phyloP scores from a whole-genome alignment of 2,888 invertebrate species.

The Ormyrus pomaceus region DNA sequence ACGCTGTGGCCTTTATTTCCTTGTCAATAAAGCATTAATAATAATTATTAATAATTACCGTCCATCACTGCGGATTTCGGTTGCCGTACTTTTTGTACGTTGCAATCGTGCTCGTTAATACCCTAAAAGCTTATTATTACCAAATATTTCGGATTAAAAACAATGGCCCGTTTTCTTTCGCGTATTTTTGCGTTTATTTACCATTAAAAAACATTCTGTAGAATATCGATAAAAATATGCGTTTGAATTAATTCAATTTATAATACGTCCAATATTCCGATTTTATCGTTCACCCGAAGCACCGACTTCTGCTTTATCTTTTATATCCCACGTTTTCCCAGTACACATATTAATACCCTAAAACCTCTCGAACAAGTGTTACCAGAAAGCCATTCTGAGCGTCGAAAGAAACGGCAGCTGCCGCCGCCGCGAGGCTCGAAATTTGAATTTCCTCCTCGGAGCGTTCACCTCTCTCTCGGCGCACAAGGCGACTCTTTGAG shows the following conservation, averaged over 20 bases:
- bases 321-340: no score
- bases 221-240: no score
- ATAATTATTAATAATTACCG: constrained; percentile 23
- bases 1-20: neutral
- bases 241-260: no score
- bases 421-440: neutral
- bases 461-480: neutral
- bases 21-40: constrained; percentile 22
- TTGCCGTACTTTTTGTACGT: neutral
- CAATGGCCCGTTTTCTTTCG: neutral
- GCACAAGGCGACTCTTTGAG: constrained; percentile 20
- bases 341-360: no score
- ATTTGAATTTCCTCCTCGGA: constrained; percentile 12
- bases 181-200: neutral
- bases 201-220: neutral
- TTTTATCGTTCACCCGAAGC: no score
- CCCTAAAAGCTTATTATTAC: neutral
- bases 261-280: no score
- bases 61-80: neutral
- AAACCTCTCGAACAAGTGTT: no score
- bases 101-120: constrained; percentile 28
- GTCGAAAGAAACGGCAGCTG: no score
- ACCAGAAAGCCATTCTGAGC: no score
- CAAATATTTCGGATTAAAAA: constrained; percentile 16
- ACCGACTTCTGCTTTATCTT: no score